Conservation (phyloP, 2,113 vertebrate species). For the Ophthalmolycus amberensis region DNA sequence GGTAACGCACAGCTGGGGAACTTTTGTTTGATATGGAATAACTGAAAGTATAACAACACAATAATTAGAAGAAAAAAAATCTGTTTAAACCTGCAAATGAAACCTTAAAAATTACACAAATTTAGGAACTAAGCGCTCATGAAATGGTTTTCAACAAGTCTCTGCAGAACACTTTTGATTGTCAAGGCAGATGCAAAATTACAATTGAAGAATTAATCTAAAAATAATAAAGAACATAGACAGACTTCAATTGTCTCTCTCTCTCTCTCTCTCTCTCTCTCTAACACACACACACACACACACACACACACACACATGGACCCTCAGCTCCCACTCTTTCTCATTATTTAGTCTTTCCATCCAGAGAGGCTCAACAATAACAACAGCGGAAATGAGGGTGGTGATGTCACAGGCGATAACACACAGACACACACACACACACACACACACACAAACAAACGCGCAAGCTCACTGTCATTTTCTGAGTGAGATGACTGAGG, state of each 20-base stretch:
- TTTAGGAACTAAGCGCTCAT: neutral
- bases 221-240: conserved; percentile 37
- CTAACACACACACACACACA: conserved; percentile 2
- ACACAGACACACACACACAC: conserved; percentile 35
- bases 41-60: conserved; percentile 1
- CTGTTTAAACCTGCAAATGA: neutral
- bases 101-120: conserved; percentile 5
- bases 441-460: conserved; percentile 35
- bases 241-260: conserved; percentile 30
- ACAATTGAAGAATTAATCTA: conserved; percentile 41
- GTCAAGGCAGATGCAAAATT: conserved; percentile 32
- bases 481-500: conserved; percentile 67
- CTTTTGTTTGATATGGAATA: neutral
- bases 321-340: conserved; percentile 48
- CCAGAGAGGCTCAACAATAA: conserved; percentile 71
- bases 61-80: neutral
- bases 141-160: neutral
- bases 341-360: conserved; percentile 76
- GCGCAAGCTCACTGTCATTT: conserved; percentile 67
- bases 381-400: conserved; percentile 72
- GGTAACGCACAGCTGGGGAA: neutral
- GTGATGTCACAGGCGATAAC: conserved; percentile 76
- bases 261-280: neutral
- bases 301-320: conserved; percentile 3
- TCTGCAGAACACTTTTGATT: conserved; percentile 16